Percentiles rank a stretch among this genome's conserved stretches.
Conservation (phyloP, 2,888 invertebrate genomes). For the Amblyjoppa fuscipennis region DNA sequence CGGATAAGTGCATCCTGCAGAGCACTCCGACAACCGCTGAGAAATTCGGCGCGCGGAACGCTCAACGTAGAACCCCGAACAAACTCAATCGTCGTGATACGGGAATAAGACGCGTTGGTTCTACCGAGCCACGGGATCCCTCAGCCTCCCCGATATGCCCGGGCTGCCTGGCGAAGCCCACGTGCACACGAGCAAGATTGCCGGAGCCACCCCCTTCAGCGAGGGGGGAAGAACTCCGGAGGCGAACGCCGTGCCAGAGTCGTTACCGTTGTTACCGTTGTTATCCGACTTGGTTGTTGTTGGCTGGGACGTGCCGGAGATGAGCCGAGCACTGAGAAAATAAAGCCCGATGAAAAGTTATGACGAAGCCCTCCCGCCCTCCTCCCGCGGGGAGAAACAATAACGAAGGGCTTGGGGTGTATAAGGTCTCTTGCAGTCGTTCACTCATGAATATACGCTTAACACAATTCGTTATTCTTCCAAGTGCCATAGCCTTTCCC, state of each 20-base stretch:
- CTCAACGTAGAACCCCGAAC: slow-evolving; percentile 44
- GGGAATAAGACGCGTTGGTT: slow-evolving; percentile 55
- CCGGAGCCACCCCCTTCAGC: not conserved
- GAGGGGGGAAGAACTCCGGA: slow-evolving; percentile 1
- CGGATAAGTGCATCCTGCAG: slow-evolving; percentile 55
- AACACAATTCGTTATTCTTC: slow-evolving; percentile 25
- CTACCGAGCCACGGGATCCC: slow-evolving; percentile 9
- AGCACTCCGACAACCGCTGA: slow-evolving; percentile 26
- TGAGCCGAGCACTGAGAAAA: slow-evolving; percentile 37
- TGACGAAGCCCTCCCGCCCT: not conserved
- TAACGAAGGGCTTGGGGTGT: not conserved
- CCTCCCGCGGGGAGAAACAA: not conserved
- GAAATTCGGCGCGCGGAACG: slow-evolving; percentile 46
- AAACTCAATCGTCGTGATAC: slow-evolving; percentile 65
- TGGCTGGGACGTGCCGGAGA: slow-evolving; percentile 27
- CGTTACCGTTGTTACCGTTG: slow-evolving; percentile 45
- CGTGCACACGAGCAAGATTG: not conserved
- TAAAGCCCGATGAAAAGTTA: slow-evolving; percentile 15
- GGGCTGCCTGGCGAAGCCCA: slow-evolving; percentile 25
- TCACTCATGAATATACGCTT: slow-evolving; percentile 44
- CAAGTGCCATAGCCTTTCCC: not conserved
- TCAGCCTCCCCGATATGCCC: slow-evolving; percentile 41
- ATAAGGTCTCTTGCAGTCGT: not conserved
- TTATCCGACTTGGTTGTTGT: slow-evolving; percentile 22
- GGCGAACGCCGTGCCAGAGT: slow-evolving; percentile 1